Evolutionary conservation across 2,888 invertebrate species (phyloP).

Genomic region (Yponomeuta evonymella): DNA sequence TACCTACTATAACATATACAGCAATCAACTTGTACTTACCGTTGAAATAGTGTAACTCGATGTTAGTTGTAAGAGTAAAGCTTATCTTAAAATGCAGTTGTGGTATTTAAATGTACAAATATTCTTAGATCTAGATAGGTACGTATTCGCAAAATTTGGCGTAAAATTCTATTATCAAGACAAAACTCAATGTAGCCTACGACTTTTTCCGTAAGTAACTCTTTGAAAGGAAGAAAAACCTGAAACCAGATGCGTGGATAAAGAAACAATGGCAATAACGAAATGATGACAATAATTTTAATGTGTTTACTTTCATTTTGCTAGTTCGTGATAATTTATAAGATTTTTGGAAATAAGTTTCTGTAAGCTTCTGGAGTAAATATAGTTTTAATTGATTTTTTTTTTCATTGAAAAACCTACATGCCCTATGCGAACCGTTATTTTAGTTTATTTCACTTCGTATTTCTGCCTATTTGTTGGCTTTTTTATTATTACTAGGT

Average conservation of each 20-base stretch:
- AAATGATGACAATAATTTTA: neutral
- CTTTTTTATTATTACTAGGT: no score
- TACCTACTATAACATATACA: no score
- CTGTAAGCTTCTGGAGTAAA: neutral
- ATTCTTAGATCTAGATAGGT: no score
- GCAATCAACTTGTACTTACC: no score
- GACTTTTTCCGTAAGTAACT: neutral
- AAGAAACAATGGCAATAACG: neutral
- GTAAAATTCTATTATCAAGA: no score
- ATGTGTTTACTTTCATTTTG: neutral
- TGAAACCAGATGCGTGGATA: neutral
- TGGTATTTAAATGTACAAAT: no score
- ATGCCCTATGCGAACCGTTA: no score
- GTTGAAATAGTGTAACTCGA: neutral
- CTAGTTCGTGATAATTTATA: neutral
- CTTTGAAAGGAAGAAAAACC: neutral
- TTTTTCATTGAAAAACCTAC: neutral
- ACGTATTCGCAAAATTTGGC: no score
- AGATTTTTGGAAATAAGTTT: neutral
- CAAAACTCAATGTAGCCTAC: no score
- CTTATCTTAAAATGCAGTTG: neutral
- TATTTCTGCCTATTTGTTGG: no score
- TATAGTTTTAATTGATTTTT: neutral
- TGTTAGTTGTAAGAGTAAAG: neutral
- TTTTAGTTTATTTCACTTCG: no score